Percentiles rank a stretch among this genome's conserved stretches.
These are phyloP conservation scores for Diachrysia chrysitis DNA, from an alignment of 2,888 invertebrate genomes.

Conservation along the genomic window DNA sequence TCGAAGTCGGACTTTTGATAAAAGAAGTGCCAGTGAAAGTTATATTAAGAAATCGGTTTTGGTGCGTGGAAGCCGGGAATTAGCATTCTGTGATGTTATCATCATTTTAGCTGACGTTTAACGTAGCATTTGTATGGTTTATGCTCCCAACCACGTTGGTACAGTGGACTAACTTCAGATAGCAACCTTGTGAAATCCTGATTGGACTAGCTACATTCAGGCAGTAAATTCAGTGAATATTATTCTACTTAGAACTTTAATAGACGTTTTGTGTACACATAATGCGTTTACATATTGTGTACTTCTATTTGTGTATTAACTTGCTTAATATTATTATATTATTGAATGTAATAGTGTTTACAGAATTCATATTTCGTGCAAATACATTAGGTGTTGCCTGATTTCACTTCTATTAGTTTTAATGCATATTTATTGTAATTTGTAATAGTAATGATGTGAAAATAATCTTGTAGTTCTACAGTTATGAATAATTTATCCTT, in stretches of 20 bases:
- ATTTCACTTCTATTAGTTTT: not conserved
- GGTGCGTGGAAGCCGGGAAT: not conserved
- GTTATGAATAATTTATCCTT: not conserved
- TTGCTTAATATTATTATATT: not conserved
- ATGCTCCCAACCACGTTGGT: not conserved
- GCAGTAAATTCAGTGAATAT: not conserved
- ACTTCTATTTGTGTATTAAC: not conserved
- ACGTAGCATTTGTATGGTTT: conserved; percentile 1
- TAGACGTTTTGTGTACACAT: not conserved
- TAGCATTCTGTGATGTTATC: not conserved
- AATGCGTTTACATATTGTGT: not conserved
- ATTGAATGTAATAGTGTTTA: conserved; percentile 3
- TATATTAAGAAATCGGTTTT: not conserved
- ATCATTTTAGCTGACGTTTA: not conserved
- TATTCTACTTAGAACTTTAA: not conserved
- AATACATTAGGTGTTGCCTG: conserved; percentile 3
- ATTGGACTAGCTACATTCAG: not conserved
- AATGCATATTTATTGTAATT: not conserved
- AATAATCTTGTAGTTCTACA: not conserved
- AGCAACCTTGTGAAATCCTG: not conserved
- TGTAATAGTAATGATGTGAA: not conserved
- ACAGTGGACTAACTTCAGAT: not conserved
- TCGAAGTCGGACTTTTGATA: conserved; percentile 1
- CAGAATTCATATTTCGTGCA: not conserved
- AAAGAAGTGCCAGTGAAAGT: not conserved